phyloP scores from a whole-genome alignment of 2,888 invertebrate species.

The Fabriciana adippe region DNA sequence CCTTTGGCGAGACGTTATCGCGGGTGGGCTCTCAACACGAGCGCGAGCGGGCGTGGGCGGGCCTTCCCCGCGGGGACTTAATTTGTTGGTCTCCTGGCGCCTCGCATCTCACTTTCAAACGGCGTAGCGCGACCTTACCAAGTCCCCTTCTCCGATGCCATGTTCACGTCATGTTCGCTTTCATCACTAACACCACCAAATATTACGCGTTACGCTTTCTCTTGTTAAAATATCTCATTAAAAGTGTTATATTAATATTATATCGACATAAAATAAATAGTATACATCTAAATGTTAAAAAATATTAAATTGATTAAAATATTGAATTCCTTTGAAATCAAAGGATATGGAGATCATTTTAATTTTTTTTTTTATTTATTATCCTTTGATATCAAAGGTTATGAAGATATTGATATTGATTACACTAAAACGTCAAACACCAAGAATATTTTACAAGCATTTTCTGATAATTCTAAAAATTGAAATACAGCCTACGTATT shows the following conservation, averaged over 20 bases:
- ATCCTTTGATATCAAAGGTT: too few species aligned
- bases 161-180: conserved; percentile 63
- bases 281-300: too few species aligned
- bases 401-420: too few species aligned
- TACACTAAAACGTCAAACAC: too few species aligned
- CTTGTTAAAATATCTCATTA: neutral
- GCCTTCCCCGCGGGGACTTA: conserved; percentile 76
- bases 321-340: too few species aligned
- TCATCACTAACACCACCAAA: conserved; percentile 43
- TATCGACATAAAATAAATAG: too few species aligned
- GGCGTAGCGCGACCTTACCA: conserved; percentile 79
- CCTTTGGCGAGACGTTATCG: conserved; percentile 77
- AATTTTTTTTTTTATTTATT: too few species aligned
- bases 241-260: neutral
- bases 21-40: conserved; percentile 70
- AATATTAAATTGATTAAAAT: too few species aligned
- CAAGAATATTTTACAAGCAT: too few species aligned
- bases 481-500: too few species aligned
- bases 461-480: too few species aligned
- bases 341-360: too few species aligned
- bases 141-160: conserved; percentile 64
- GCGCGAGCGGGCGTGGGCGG: conserved; percentile 56
- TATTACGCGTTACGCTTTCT: conserved; percentile 21
- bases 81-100: conserved; percentile 83
- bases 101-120: conserved; percentile 81